These are phyloP conservation scores for Strigops habroptila DNA, from an alignment of 2,113 vertebrate genomes.

Conservation along the genomic window DNA sequence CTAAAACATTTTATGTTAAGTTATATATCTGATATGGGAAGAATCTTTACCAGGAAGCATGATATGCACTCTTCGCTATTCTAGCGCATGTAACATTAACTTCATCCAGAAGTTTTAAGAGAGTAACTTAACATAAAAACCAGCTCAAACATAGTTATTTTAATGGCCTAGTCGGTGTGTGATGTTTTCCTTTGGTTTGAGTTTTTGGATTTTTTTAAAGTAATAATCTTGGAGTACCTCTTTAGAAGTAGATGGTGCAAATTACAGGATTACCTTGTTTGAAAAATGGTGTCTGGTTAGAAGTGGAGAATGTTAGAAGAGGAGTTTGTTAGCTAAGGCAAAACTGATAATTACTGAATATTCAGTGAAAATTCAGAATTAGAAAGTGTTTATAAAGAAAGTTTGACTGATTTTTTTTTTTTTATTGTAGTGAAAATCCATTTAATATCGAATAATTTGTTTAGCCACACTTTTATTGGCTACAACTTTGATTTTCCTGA, in stretches of 20 bases:
- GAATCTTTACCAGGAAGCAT: not conserved
- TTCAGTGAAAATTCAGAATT: not conserved
- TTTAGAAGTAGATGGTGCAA: not conserved
- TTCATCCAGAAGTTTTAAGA: not conserved
- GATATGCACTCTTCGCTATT: not conserved
- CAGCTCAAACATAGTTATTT: not conserved
- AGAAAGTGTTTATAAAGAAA: not conserved
- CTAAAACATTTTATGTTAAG: not conserved
- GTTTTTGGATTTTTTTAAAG: not conserved
- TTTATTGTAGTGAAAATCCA: not conserved
- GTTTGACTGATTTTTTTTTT: not conserved
- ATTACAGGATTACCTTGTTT: not conserved
- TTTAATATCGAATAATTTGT: not conserved
- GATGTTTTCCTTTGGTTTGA: not conserved
- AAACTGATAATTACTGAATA: not conserved
- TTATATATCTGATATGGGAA: not conserved
- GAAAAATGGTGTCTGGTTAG: not conserved
- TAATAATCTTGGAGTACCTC: not conserved
- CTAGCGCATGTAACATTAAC: not conserved
- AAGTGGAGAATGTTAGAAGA: not conserved
- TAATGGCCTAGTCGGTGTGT: not conserved
- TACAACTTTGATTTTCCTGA: constrained; percentile 2
- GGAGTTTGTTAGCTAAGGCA: not conserved
- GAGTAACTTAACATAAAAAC: not conserved
- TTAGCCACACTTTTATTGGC: constrained; percentile 32